phyloP scores from a whole-genome alignment of 2,888 invertebrate species.

The Rhagonycha lutea region DNA sequence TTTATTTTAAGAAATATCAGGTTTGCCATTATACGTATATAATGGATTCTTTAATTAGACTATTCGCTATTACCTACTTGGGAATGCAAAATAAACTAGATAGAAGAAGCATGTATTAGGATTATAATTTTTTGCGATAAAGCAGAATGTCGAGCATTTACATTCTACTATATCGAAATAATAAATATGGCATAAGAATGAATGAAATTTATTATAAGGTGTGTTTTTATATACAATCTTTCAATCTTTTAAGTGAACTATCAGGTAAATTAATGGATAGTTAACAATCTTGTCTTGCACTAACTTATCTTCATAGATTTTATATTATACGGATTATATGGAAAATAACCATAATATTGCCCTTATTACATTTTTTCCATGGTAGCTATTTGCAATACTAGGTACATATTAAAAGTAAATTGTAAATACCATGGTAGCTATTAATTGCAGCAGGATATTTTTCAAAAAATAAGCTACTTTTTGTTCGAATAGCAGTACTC shows the following conservation, averaged over 20 bases:
- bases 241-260: not conserved
- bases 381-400: no score
- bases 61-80: not conserved
- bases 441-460: no score
- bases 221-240: not conserved
- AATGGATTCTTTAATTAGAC: slow-evolving; percentile 3
- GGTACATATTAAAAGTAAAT: no score
- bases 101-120: slow-evolving; percentile 1
- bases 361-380: no score
- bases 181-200: not conserved
- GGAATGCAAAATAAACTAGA: not conserved
- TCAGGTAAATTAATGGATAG: not conserved
- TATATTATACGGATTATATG: not conserved
- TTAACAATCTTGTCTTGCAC: not conserved
- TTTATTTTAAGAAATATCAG: slow-evolving; percentile 19
- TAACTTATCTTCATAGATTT: not conserved
- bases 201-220: not conserved
- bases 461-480: no score
- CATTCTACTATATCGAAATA: not conserved
- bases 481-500: no score
- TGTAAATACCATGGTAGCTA: no score
- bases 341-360: not conserved
- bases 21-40: slow-evolving; percentile 1
- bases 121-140: not conserved
- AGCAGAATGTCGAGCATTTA: not conserved